Base-by-base conservation (phyloP, 2,888 invertebrate genomes). In the Cetonia aurata region DNA sequence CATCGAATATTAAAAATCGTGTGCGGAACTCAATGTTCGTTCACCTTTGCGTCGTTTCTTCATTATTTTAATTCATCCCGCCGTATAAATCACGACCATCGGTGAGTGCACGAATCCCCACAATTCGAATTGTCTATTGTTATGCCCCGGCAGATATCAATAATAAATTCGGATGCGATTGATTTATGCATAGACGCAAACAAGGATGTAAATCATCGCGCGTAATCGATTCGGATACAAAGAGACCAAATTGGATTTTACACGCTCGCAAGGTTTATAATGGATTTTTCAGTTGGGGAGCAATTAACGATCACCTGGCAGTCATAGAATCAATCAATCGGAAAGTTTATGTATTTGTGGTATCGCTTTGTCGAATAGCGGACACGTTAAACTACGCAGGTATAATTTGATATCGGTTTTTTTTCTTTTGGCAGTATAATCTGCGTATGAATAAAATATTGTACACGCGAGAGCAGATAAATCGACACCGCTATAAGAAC, bases 101-200 rank as follows among this genome's bases (percentile, higher is more conserved):
- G 17, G 12, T 13, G 25, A 9, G n/a, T 10, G 10, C 12, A 55
- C 31, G 31, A 55, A 55, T 48, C 13, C 17, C 48, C 17, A n/a
- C n/a, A 48, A 48, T 55, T 62, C 62, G 15, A 46, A 31, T 50
- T 25, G 31, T 46, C 46, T 48, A 62, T 50, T 62, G 46, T 62
- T 46, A n/a, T n/a, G 55, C 55, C 13, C 31, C 62, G 46, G 17
- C 25, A 46, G 48, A 50, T 48, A 17, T 31, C 33, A 41, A 55
- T 62, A 48, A 62, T 62, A 62, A 62, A 62, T 48, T 48, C 25
- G 33, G 25, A 12, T 33, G 31, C n/a, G 62, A 46, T 62, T 62
- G 62, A 62, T 62, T 62, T 62, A 62, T 62, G 62, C 25, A 62
- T 48, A 19, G 62, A 62, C 62, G 46, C 37, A 48, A 46, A 42